Evolutionary conservation across 2,797 vertebrate species (phyloP).

Genomic region (Falco concolor): DNA sequence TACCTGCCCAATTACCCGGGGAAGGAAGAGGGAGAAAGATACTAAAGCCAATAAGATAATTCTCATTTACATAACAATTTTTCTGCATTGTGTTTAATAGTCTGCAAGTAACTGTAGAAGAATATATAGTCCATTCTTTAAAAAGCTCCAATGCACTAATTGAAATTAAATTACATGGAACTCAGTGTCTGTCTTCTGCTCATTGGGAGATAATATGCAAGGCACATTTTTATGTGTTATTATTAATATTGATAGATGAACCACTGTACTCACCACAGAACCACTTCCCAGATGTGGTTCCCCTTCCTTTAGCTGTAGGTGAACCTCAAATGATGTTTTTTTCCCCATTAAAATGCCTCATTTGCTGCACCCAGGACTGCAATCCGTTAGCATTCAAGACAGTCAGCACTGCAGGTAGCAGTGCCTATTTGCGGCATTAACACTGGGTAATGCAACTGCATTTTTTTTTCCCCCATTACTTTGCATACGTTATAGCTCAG

Average conservation of each 20-base stretch:
- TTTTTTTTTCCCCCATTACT: neutral
- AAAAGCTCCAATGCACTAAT: slow-evolving; percentile 61
- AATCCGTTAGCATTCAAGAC: neutral
- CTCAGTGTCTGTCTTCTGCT: slow-evolving; percentile 45
- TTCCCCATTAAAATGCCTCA: neutral
- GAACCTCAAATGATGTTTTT: neutral
- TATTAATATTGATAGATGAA: slow-evolving; percentile 37
- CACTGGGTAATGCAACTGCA: neutral
- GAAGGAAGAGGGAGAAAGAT: slow-evolving; percentile 1
- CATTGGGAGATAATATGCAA: slow-evolving; percentile 37
- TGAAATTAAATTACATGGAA: slow-evolving; percentile 67
- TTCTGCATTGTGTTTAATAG: slow-evolving; percentile 54
- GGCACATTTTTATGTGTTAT: neutral
- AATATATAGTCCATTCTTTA: slow-evolving; percentile 39
- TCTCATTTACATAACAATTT: slow-evolving; percentile 63
- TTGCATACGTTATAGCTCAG: neutral
- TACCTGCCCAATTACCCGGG: slow-evolving; percentile 49
- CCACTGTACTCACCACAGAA: neutral
- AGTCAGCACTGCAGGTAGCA: neutral
- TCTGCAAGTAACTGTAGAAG: slow-evolving; percentile 16
- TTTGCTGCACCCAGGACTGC: neutral
- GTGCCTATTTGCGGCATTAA: neutral
- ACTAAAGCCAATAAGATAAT: slow-evolving; percentile 50
- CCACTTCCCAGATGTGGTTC: neutral
- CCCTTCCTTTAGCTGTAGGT: neutral